Conservation (phyloP, 2,888 invertebrate genomes). For the Mimumesa dahlbomi region DNA sequence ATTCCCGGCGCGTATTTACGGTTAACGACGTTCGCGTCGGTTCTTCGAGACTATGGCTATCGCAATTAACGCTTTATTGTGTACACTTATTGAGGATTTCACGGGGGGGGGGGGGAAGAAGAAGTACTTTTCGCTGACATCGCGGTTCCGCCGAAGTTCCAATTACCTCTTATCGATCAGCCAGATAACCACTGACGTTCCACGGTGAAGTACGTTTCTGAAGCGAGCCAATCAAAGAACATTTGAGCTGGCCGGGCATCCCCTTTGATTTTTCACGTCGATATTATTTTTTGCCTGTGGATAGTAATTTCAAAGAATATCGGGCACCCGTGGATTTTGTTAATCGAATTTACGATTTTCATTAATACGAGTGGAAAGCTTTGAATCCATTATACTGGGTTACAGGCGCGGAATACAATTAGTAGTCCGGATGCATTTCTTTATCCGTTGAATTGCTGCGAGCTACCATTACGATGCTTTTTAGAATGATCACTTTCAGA, state of each 20-base stretch:
- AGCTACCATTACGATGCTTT: neutral
- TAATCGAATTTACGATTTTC: no score
- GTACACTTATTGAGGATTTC: neutral
- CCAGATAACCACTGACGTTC: neutral
- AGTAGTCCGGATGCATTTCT: slow-evolving; percentile 39
- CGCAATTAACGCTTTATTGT: neutral
- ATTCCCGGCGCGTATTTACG: neutral
- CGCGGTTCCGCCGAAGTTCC: neutral
- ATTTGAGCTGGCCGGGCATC: slow-evolving; percentile 6
- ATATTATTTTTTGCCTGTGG: slow-evolving; percentile 5
- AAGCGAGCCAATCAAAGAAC: slow-evolving; percentile 36
- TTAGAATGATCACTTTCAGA: neutral
- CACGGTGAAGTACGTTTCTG: slow-evolving; percentile 8
- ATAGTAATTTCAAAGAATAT: no score
- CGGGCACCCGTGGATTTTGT: no score
- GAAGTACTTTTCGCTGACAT: slow-evolving; percentile 2
- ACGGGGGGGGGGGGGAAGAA: no score
- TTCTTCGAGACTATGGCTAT: neutral
- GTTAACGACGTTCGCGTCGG: neutral
- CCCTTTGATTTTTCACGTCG: slow-evolving; percentile 32
- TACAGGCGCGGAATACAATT: slow-evolving; percentile 60
- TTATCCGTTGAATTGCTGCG: neutral
- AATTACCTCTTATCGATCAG: neutral
- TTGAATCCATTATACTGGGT: slow-evolving; percentile 55
- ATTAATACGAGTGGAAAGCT: slow-evolving; percentile 53